Evolutionary conservation across 2,113 vertebrate genomes (phyloP), one percentile per base, ranked within the genome.

Genomic region (Saguinus midas): DNA sequence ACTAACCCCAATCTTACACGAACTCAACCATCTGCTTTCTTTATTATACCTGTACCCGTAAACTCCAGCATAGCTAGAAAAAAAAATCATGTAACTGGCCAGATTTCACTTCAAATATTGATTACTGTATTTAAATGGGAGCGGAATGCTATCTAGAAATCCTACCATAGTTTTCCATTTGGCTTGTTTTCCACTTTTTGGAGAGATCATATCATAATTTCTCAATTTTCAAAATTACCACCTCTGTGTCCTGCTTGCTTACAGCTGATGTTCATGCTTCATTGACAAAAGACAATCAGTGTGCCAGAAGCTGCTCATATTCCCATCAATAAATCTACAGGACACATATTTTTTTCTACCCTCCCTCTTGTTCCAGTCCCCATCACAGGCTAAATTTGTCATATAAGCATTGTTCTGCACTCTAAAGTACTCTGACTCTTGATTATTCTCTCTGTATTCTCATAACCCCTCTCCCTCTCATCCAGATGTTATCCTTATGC

Each of bases 11-110:
- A 95, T 55, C 86, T 93, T 75, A 83, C 3, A 8, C 32, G 79
- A 87, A 90, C 68, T 43, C 83, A 87, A 18, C 68, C 79, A 94
- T 87, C 68, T 96, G 93, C 80, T 80, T 89, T 57, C 70, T 91
- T 37, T 79, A 25, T 37, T 79, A 25, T 4, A 93, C 23, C 37
- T 79, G 43, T 40, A 32, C 8, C 48, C 64, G 61, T 32, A 75
- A 43, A 91, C 5, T 61, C 43, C 7, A 95, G 43, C 16, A 58
- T 11, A 89, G 11, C 1, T 35, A 90, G 29, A 20, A 64, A 73
- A 45, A 68, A 84, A 6, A 93, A 45, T 27, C 35, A 29, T 76
- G 27, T 45, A 57, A 72, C 2, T 55, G n/a, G 43, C 23, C 13
- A 90, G 32, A 58, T 86, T 68, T 81, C 61, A 75, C 5, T 45